phyloP scores from a whole-genome alignment of 2,113 vertebrate species.

The Megatriorchis doriae region DNA sequence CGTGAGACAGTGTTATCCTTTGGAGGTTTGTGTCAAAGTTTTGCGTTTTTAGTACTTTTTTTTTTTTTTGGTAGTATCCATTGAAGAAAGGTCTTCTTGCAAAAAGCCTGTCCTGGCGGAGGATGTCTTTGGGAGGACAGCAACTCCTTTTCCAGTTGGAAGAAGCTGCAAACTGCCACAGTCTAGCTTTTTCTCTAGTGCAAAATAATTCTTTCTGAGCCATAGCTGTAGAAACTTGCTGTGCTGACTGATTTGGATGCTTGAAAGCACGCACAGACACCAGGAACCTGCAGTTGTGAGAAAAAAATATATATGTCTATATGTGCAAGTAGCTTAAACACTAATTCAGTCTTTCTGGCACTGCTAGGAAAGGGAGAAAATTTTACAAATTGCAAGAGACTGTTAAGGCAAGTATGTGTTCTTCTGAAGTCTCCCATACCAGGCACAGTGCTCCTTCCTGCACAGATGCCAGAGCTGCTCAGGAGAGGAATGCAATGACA shows the following conservation, averaged over 20 bases:
- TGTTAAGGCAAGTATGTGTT: background rate
- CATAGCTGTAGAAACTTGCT: background rate
- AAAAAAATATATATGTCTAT: too few species aligned
- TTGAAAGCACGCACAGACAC: background rate
- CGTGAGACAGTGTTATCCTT: background rate
- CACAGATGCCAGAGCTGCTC: background rate
- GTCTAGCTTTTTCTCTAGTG: background rate
- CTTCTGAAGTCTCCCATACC: background rate
- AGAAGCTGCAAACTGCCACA: background rate
- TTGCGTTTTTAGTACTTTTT: background rate
- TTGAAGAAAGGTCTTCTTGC: background rate
- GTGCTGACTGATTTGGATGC: background rate
- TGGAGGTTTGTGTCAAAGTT: background rate
- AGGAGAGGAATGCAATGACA: background rate
- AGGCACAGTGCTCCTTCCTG: background rate
- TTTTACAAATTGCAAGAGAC: too few species aligned
- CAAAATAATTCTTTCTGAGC: background rate
- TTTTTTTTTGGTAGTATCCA: background rate
- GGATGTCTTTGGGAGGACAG: background rate
- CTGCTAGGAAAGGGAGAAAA: background rate
- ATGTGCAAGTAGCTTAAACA: background rate
- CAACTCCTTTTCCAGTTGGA: background rate
- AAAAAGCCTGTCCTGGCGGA: background rate
- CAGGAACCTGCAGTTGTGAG: background rate
- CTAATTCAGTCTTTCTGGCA: background rate